A percentile compares a stretch with the other conserved stretches of the same genome.
phyloP scores from a whole-genome alignment of 2,113 vertebrate genomes.

The Gallinago undulata region DNA sequence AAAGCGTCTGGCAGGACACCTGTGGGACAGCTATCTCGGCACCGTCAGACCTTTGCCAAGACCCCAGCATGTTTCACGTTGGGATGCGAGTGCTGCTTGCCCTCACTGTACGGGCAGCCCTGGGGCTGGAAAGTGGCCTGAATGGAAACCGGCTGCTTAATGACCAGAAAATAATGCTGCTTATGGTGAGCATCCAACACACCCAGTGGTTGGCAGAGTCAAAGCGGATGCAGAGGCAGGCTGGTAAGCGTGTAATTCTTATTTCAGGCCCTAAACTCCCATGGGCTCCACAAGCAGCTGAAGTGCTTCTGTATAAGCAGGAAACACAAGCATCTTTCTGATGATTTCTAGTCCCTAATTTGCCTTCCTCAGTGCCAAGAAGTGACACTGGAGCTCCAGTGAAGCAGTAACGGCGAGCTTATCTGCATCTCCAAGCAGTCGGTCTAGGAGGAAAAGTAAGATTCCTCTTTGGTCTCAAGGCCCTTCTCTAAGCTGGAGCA shows the following conservation, averaged over 20 bases:
- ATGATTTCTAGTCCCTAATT: not conserved
- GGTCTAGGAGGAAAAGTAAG: not conserved
- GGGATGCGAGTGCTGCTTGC: fast-evolving
- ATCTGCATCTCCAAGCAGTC: not conserved
- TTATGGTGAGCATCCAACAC: not conserved
- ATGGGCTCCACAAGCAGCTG: not conserved
- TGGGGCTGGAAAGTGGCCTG: not conserved
- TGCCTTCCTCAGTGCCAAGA: not conserved
- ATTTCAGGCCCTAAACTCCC: not conserved
- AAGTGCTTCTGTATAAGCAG: not conserved
- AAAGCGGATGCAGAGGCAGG: not conserved
- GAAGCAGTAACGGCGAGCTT: not conserved
- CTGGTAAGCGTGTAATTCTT: not conserved
- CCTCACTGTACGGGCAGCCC: not conserved
- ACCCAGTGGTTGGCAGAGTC: not conserved
- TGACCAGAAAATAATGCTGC: not conserved
- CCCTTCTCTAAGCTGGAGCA: not conserved
- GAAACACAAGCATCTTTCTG: not conserved
- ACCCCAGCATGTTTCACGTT: fast-evolving
- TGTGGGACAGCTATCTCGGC: not conserved
- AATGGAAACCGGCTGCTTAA: not conserved
- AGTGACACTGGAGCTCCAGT: not conserved
- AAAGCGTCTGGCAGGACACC: not conserved
- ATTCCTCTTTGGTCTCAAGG: not conserved
- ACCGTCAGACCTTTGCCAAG: not conserved